Evolutionary conservation across 2,888 invertebrate genomes (phyloP).

Genomic region (Bembecia ichneumoniformis): DNA sequence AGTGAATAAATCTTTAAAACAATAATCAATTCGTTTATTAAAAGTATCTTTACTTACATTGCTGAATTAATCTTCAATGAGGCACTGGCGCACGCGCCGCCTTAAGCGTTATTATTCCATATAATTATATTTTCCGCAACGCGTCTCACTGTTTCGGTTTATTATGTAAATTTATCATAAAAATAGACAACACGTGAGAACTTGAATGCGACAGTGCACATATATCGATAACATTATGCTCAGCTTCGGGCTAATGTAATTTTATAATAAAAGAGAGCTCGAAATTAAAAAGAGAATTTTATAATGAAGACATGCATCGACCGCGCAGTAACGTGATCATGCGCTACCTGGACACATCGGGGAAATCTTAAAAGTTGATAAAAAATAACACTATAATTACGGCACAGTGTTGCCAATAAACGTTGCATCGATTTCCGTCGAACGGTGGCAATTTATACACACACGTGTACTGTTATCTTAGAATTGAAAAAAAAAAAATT

Average conservation of each 20-base stretch:
- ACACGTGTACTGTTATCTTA: too few relatives aligned
- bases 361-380: slow-evolving; percentile 46
- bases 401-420: slow-evolving; percentile 23
- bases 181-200: background rate
- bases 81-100: slow-evolving; percentile 29
- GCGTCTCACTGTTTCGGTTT: slow-evolving; percentile 12
- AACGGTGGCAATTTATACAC: slow-evolving; percentile 3
- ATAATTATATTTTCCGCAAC: slow-evolving; percentile 13
- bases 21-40: background rate
- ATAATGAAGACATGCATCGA: background rate
- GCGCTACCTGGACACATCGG: slow-evolving; percentile 47
- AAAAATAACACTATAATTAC: slow-evolving; percentile 47
- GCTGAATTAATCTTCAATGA: background rate
- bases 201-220: background rate
- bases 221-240: background rate
- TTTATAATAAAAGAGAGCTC: background rate
- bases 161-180: slow-evolving; percentile 21
- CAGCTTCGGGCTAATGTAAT: background rate
- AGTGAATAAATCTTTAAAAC: too few relatives aligned
- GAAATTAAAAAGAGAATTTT: background rate
- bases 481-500: slow-evolving; percentile 19
- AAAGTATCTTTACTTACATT: background rate
- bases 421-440: slow-evolving; percentile 4
- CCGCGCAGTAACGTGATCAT: slow-evolving; percentile 22
- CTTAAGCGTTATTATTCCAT: slow-evolving; percentile 18